A percentile compares a stretch with the other conserved stretches of the same genome.
Evolutionary conservation across 2,797 vertebrate genomes (phyloP).

Genomic region (Ficedula albicollis): DNA sequence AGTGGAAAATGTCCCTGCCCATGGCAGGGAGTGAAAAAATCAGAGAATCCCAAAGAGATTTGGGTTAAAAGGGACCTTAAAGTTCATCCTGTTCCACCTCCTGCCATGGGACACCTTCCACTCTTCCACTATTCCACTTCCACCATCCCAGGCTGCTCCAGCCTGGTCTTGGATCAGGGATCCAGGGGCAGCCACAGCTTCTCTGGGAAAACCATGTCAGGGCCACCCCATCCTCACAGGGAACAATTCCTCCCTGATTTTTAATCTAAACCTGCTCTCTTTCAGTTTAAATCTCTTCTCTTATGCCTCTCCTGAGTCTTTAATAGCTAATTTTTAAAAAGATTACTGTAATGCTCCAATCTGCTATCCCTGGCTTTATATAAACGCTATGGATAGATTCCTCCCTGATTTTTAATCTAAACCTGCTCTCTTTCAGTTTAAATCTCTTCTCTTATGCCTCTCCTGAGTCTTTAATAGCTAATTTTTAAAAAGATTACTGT

Average conservation of each 20-base stretch:
- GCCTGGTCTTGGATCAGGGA: not conserved
- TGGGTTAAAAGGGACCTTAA: not conserved
- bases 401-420: not conserved
- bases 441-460: not conserved
- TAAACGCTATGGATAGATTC: not conserved
- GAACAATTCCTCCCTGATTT: not conserved
- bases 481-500: not conserved
- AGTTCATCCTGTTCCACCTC: not conserved
- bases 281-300: not conserved
- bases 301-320: not conserved
- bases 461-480: not conserved
- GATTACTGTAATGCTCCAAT: not conserved
- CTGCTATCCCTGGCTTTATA: not conserved
- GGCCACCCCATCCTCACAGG: not conserved
- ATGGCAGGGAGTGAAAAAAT: not conserved
- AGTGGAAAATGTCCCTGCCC: not conserved
- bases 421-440: not conserved
- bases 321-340: not conserved
- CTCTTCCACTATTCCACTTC: not conserved
- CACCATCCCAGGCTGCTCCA: accelerated
- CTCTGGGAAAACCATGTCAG: not conserved
- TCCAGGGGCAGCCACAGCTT: not conserved
- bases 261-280: not conserved
- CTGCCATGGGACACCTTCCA: not conserved
- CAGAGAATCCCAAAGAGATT: not conserved